phyloP scores from a whole-genome alignment of 2,888 invertebrate genomes.

The Caradrina clavipalpis region DNA sequence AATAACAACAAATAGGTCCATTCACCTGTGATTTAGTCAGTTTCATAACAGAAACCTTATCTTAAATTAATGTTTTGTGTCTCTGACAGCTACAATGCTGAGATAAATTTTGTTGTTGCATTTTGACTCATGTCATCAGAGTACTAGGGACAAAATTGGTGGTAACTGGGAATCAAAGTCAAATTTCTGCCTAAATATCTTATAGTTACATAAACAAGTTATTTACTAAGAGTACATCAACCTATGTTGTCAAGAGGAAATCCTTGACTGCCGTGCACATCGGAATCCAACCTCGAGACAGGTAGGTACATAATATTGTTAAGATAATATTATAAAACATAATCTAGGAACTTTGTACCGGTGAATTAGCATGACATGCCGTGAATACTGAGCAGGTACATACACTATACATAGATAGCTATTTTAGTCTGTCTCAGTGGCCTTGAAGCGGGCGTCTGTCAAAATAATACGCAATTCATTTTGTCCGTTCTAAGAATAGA shows the following conservation, averaged over 20 bases:
- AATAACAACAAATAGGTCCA: background rate
- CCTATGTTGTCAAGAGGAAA: background rate
- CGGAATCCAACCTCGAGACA: constrained; percentile 21
- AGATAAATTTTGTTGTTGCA: background rate
- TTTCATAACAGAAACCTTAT: background rate
- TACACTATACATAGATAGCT: constrained; percentile 5
- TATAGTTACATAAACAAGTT: background rate
- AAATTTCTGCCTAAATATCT: background rate
- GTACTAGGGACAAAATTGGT: background rate
- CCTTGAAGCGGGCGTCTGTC: constrained; percentile 24
- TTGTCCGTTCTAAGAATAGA: background rate
- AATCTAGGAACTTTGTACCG: constrained; percentile 1
- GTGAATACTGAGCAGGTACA: constrained; percentile 20
- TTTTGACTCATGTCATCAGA: background rate
- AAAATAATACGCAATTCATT: background rate
- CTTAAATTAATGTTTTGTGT: background rate
- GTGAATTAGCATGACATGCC: constrained; percentile 42
- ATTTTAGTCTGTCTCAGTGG: constrained; percentile 4
- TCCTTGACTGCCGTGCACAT: background rate
- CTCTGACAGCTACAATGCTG: background rate
- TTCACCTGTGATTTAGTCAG: background rate
- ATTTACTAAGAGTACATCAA: background rate
- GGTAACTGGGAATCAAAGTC: background rate
- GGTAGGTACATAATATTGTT: background rate
- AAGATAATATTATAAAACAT: constrained; percentile 4